phyloP scores from a whole-genome alignment of 2,888 invertebrate genomes.

The Hypselothyrea guttata region DNA sequence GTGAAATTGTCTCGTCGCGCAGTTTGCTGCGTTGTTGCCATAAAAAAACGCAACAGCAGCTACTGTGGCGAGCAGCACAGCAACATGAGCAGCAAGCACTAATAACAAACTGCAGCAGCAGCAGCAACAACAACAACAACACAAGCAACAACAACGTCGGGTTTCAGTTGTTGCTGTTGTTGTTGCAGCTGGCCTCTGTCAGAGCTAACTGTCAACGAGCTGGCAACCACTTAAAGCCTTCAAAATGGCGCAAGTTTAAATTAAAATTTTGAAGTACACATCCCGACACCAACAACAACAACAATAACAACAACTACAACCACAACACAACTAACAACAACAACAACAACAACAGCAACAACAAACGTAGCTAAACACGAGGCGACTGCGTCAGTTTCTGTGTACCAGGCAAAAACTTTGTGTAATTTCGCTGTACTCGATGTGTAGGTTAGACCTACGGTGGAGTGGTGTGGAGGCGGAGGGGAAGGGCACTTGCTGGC shows the following conservation, averaged over 20 bases:
- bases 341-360: conserved; percentile 22
- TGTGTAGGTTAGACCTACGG: conserved; percentile 1
- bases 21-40: conserved; percentile 53
- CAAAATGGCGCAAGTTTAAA: conserved; percentile 79
- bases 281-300: conserved; percentile 51
- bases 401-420: conserved; percentile 70
- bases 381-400: conserved; percentile 55
- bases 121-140: conserved; percentile 22
- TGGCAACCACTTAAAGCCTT: conserved; percentile 78
- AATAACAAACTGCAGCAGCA: conserved; percentile 67
- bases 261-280: conserved; percentile 78
- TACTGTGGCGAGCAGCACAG: conserved; percentile 26
- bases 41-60: conserved; percentile 48
- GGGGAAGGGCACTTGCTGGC: conserved; percentile 23
- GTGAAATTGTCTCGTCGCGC: conserved; percentile 52
- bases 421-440: conserved; percentile 69
- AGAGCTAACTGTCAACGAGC: conserved; percentile 78
- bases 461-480: not conserved
- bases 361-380: conserved; percentile 45
- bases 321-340: too few relatives aligned
- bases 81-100: conserved; percentile 59
- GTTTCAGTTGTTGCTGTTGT: conserved; percentile 3
- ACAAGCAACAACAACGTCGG: conserved; percentile 14
- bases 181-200: conserved; percentile 42
- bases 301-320: conserved; percentile 26